Conservation (phyloP, 2,797 vertebrate genomes). For the Acanthiza pusilla region DNA sequence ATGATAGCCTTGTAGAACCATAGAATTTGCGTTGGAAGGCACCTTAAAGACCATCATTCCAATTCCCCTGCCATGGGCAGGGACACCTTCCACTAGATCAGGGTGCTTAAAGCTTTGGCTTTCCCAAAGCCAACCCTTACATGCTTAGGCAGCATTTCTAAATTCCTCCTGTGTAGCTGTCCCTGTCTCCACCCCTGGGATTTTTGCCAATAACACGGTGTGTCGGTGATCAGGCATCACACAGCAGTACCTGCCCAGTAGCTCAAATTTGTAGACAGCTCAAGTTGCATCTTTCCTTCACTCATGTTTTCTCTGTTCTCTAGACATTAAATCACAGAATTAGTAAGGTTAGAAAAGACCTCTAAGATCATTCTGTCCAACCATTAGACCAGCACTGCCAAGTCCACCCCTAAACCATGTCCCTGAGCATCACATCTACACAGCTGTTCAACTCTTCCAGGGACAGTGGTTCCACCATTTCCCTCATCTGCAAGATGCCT, state of each 20-base stretch:
- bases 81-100: background rate
- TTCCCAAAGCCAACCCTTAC: background rate
- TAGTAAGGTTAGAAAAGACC: background rate
- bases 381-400: background rate
- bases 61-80: background rate
- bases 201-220: accelerated
- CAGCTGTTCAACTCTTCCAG: background rate
- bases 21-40: background rate
- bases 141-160: background rate
- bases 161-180: background rate
- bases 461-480: background rate
- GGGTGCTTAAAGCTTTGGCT: background rate
- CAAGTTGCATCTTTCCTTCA: background rate
- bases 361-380: background rate
- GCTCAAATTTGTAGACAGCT: background rate
- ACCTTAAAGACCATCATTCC: background rate
- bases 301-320: background rate
- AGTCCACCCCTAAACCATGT: background rate
- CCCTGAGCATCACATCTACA: background rate
- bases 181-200: background rate
- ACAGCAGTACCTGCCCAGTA: background rate
- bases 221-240: background rate
- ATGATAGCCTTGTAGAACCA: background rate
- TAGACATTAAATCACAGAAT: background rate
- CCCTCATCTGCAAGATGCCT: background rate